Percentiles rank a stretch among this genome's conserved stretches.
Evolutionary conservation across 1,140 invertebrate genomes (phyloP).

Genomic region (Whitmania pigra): DNA sequence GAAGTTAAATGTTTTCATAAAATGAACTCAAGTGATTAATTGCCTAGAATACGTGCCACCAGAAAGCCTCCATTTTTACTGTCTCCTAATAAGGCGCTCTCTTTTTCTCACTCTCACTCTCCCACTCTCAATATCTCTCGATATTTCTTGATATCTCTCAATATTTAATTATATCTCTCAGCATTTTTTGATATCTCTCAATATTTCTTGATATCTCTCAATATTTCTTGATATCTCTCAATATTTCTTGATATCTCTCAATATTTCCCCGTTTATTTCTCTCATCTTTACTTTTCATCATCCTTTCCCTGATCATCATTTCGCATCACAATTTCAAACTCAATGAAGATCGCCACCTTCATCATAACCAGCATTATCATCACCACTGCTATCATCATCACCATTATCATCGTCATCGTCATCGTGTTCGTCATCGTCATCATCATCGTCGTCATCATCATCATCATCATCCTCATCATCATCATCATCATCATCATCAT

Average conservation of each 20-base stretch:
- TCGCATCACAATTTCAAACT: not conserved
- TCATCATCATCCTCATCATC: too few relatives aligned
- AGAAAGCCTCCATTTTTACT: not conserved
- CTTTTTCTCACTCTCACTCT: not conserved
- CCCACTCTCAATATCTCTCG: not conserved
- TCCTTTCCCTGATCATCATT: not conserved
- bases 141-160: not conserved
- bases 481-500: not conserved
- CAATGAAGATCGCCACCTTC: not conserved
- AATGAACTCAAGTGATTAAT: conserved; percentile 2
- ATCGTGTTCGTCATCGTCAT: not conserved
- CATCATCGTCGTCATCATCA: not conserved
- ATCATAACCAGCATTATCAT: not conserved
- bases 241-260: not conserved
- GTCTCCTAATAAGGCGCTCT: not conserved
- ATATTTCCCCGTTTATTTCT: not conserved
- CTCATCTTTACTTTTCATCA: not conserved
- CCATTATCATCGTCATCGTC: not conserved
- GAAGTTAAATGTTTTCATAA: not conserved
- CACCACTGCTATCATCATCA: not conserved
- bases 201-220: not conserved
- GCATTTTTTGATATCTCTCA: not conserved
- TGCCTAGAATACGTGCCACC: not conserved
- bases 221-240: not conserved
- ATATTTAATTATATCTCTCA: not conserved